These are phyloP conservation scores for Melanitta fusca DNA, from an alignment of 2,797 vertebrate species.

Conservation along the genomic window DNA sequence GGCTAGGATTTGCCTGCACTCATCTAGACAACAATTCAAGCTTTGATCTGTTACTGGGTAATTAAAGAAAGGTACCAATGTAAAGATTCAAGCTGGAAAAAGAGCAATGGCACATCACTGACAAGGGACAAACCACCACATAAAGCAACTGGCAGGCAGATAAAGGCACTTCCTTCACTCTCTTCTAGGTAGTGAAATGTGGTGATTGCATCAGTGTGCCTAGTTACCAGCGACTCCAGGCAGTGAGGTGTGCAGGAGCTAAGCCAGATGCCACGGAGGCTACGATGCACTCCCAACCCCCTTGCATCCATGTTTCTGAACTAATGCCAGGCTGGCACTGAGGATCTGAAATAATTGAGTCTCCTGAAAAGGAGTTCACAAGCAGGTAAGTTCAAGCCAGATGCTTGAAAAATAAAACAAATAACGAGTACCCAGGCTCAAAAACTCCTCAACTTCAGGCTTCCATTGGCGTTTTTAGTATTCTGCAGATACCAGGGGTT, in stretches of 20 bases:
- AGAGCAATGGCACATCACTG: accelerated
- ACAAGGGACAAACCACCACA: background rate
- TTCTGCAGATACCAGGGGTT: background rate
- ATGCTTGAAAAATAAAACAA: background rate
- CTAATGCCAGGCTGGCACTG: background rate
- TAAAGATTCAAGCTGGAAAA: background rate
- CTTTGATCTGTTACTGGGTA: background rate
- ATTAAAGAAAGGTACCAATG: background rate
- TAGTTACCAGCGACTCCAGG: background rate
- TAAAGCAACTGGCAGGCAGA: background rate
- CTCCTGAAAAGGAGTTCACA: background rate
- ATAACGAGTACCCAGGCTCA: accelerated
- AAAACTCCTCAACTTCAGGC: background rate
- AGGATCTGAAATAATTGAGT: background rate
- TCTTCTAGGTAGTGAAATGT: background rate
- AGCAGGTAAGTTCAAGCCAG: background rate
- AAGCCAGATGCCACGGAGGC: accelerated
- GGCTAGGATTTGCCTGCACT: background rate
- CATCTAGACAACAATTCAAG: background rate
- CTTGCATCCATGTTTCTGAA: background rate
- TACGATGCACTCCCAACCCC: background rate
- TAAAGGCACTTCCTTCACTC: background rate
- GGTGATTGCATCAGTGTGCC: accelerated
- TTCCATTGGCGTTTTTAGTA: background rate
- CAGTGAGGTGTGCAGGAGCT: accelerated